Conservation (phyloP, 1,140 invertebrate species). For the Cyphomyrmex costatus region DNA sequence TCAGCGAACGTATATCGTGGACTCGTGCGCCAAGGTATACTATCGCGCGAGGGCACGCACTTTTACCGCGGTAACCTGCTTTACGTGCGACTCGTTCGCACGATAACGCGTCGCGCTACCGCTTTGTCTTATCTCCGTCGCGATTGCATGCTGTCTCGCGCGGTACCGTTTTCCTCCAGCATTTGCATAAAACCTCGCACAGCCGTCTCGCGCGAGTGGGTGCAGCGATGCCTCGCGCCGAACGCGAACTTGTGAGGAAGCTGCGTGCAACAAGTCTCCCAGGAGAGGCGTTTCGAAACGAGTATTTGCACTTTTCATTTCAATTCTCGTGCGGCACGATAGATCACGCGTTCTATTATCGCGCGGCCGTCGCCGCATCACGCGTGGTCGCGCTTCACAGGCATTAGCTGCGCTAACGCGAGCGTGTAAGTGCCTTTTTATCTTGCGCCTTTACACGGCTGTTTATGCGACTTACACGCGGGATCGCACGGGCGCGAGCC, state of each 20-base stretch:
- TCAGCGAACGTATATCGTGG: background rate
- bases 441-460: constrained; percentile 32
- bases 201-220: background rate
- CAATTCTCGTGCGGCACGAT: constrained; percentile 30
- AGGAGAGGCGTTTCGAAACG: constrained; percentile 32
- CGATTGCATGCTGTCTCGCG: constrained; percentile 36
- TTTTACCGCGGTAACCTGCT: constrained; percentile 65
- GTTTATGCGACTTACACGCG: constrained; percentile 41
- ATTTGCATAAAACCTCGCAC: constrained; percentile 61
- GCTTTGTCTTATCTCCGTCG: constrained; percentile 66
- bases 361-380: background rate
- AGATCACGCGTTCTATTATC: constrained; percentile 53
- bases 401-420: constrained; percentile 40
- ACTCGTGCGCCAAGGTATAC: background rate
- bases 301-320: constrained; percentile 51
- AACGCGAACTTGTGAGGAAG: background rate
- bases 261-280: constrained; percentile 45
- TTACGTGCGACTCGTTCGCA: constrained; percentile 45
- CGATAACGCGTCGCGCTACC: constrained; percentile 70
- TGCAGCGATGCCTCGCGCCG: background rate
- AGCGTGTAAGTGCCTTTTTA: constrained; percentile 50
- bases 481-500: background rate
- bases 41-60: constrained; percentile 32
- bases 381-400: constrained; percentile 22
- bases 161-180: constrained; percentile 63